phyloP scores from a whole-genome alignment of 92 coral and sea anemone species.

The Desmophyllum pertusum region DNA sequence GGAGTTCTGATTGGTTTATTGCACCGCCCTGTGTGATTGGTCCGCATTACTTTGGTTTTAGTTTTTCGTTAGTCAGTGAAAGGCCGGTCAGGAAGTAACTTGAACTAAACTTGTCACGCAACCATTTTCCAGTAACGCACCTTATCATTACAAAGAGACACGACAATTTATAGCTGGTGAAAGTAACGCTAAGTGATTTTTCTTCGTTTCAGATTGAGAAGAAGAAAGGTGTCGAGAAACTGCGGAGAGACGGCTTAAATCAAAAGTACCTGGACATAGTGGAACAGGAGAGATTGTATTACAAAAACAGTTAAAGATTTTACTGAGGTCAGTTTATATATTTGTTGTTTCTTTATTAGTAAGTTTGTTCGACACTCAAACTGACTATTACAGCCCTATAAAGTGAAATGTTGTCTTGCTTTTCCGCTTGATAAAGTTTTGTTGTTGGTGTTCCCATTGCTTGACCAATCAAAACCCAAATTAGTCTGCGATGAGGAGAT shows the following conservation, averaged over 20 bases:
- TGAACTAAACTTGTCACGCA: neutral
- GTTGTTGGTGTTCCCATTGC: neutral
- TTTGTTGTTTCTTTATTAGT: neutral
- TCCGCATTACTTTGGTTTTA: too few species aligned
- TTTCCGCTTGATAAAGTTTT: neutral
- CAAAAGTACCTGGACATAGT: constrained; percentile 88
- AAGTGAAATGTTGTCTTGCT: neutral
- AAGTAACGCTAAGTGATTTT: neutral
- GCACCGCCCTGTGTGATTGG: too few species aligned
- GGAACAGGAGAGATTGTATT: constrained; percentile 93
- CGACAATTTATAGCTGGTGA: neutral
- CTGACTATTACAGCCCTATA: neutral
- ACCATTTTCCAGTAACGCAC: neutral
- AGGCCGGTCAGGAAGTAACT: too few species aligned
- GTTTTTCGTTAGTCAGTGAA: too few species aligned
- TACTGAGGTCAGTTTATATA: constrained; percentile 71
- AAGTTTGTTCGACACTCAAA: too few species aligned
- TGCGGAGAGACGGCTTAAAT: constrained; percentile 86
- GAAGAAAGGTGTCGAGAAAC: constrained; percentile 86
- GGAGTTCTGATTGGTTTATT: too few species aligned
- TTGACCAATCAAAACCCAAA: neutral
- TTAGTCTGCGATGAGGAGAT: neutral
- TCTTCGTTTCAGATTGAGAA: constrained; percentile 76
- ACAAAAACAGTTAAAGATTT: constrained; percentile 96
- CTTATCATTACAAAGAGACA: neutral